Evolutionary conservation across 1,140 invertebrate genomes (phyloP).

Genomic region (Mamestra configurata): DNA sequence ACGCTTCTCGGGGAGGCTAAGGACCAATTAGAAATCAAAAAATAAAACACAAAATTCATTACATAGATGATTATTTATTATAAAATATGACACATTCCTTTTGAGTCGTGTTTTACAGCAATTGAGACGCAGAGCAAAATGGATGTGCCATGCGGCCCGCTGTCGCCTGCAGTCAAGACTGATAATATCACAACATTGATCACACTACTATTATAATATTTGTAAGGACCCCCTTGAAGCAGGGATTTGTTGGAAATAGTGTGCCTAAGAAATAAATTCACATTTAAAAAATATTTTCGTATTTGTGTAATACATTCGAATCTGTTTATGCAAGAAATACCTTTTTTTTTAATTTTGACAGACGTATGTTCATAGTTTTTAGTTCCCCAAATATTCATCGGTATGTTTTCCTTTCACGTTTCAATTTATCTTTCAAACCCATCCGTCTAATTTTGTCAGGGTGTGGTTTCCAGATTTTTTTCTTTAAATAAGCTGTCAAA

Average conservation of each 20-base stretch:
- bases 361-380: too few species aligned
- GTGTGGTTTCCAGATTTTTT: too few species aligned
- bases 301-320: too few species aligned
- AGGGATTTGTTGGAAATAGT: background rate
- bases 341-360: too few species aligned
- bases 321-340: too few species aligned
- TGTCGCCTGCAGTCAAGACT: conserved; percentile 32
- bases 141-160: conserved; percentile 60
- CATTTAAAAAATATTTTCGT: too few species aligned
- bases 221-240: background rate
- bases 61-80: conserved; percentile 88
- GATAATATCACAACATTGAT: conserved; percentile 67
- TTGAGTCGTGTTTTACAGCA: conserved; percentile 86
- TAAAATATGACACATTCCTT: conserved; percentile 88
- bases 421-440: too few species aligned
- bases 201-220: conserved; percentile 50
- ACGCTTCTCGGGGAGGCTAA: background rate
- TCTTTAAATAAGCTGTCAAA: too few species aligned
- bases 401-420: too few species aligned
- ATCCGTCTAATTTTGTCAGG: too few species aligned
- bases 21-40: conserved; percentile 42
- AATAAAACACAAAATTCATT: conserved; percentile 74
- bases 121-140: conserved; percentile 86
- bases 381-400: too few species aligned
- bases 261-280: too few species aligned